Percentiles rank a stretch among this genome's conserved stretches.
Evolutionary conservation across 2,113 vertebrate species (phyloP).

Genomic region (Ageneiosus marmoratus): DNA sequence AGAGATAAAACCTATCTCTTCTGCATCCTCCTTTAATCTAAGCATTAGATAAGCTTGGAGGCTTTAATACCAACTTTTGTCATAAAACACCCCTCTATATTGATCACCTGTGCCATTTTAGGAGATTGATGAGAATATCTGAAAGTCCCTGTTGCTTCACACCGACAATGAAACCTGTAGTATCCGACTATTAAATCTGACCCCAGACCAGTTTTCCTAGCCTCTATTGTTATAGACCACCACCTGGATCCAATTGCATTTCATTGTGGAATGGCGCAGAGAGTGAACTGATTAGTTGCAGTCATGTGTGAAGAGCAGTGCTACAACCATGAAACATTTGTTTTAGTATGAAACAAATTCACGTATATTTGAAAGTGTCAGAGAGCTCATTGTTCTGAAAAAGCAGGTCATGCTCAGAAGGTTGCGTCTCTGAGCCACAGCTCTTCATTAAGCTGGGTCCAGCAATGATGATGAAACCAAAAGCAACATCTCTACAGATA

Average conservation of each 20-base stretch:
- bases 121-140: background rate
- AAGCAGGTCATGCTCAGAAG: background rate
- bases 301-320: background rate
- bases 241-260: constrained; percentile 7
- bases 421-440: background rate
- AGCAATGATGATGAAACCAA: constrained; percentile 49
- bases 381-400: background rate
- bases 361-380: background rate
- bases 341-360: background rate
- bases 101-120: constrained; percentile 5
- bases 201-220: background rate
- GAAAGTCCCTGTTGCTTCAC: constrained; percentile 5
- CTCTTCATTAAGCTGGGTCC: background rate
- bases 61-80: constrained; percentile 1
- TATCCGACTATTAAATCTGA: constrained; percentile 12
- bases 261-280: background rate
- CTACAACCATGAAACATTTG: background rate
- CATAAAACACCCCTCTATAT: constrained; percentile 10
- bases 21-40: background rate
- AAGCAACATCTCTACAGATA: constrained; percentile 22
- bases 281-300: constrained; percentile 15
- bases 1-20: background rate
- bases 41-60: background rate
- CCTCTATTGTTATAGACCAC: constrained; percentile 12
- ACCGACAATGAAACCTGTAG: constrained; percentile 24